phyloP scores from a whole-genome alignment of 2,797 vertebrate genomes.

The Phataginus tricuspis region DNA sequence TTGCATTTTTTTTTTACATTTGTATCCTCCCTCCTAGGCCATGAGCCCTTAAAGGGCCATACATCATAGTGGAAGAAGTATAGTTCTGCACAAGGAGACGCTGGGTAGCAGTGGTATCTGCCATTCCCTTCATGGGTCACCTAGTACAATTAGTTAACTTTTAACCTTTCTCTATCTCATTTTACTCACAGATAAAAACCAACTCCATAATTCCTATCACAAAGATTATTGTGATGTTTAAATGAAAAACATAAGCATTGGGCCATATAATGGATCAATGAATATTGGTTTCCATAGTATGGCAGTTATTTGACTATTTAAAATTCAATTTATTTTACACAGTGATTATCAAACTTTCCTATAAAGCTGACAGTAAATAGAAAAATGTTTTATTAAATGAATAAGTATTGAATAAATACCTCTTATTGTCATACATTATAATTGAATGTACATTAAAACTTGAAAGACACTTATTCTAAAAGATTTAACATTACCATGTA shows the following conservation, averaged over 20 bases:
- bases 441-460: background rate
- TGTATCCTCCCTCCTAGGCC: background rate
- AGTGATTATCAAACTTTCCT: background rate
- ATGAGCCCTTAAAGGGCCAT: background rate
- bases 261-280: background rate
- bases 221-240: background rate
- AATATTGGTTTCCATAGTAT: background rate
- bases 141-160: background rate
- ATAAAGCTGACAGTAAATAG: background rate
- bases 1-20: background rate
- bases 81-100: background rate
- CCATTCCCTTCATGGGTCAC: background rate
- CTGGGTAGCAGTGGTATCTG: background rate
- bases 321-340: background rate
- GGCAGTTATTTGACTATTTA: background rate
- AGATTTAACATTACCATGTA: background rate
- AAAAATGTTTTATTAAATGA: constrained; percentile 27
- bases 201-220: background rate
- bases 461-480: background rate
- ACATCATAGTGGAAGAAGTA: background rate
- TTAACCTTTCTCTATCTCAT: background rate
- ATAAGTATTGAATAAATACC: background rate
- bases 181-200: background rate
- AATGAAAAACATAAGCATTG: background rate
- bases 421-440: background rate